Base-by-base conservation (phyloP, 2,888 invertebrate genomes). In the Lathronympha strigana region DNA sequence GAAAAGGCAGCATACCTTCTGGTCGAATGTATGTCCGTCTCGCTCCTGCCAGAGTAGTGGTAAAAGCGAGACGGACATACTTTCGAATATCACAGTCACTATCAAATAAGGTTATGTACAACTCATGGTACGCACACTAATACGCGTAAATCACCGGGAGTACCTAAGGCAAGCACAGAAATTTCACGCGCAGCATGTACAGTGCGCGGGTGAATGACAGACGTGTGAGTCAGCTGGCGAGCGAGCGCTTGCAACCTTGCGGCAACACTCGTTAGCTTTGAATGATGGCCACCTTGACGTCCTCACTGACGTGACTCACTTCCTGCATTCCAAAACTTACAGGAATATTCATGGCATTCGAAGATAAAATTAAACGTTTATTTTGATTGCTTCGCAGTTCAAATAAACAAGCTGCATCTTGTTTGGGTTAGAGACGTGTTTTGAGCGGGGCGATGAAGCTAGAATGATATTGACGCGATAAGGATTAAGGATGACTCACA, bases 301-400 rank as follows among this genome's bases (percentile, higher is more conserved):
- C 69, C 69, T 84, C 83, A 84, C 73, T 86, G 84, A 84, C 73
- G 86, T 86, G 84, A 84, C 73, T 86, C 85, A 84, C 73, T 86
- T 86, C 87, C 86, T 55, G 66, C 64, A 61, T 58, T 51, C 60
- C 71, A 71, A 70, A 67, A 70, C 70, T 73, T 63, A 72, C 72
- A 74, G 73, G 74, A 79, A 77, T 77, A 73, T 69, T 68, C 68
- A 62, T 71, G 66, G 62, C 68, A 71, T 71, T 72, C 71, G 61
- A 40, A 57, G 68, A 66, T 70, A 69, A 67, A 70, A 63, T 70
- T 71, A 71, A 69, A 67, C 64, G 61, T 62, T 63, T 68, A 66
- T 68, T 70, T 68, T 63, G 60, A 64, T 67, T 61, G 36, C 17
- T 43, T 23, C 58, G 23, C 49, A 36, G 58, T 61, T 66, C 47